Evolutionary conservation across 2,888 invertebrate genomes (phyloP), one percentile per base, ranked within the genome.

Genomic region (Tyria jacobaeae): DNA sequence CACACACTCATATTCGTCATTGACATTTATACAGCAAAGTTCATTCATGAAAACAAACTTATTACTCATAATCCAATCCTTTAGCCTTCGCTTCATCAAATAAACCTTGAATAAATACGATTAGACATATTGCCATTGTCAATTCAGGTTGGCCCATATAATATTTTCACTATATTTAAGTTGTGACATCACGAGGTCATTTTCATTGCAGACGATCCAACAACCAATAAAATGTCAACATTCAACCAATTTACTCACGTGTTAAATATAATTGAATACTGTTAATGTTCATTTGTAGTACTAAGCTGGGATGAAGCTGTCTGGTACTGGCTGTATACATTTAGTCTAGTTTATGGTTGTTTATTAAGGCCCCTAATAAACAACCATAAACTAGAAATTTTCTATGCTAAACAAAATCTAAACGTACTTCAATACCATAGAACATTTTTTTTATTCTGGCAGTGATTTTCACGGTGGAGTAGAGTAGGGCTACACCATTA

Each of bases 181-280:
- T 57, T 73, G 39, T 58, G 63, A 56, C 49, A 57, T 24, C 34
- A 9, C 76, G 72, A 82, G 83, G 83, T 62, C 79, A 70, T 69
- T 68, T 78, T 68, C 70, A 77, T 78, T 80, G 69, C 65, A 68
- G 57, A 31, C 66, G 73, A 70, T 72, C 74, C 70, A 27, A 17
- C 50, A 64, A 60, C 66, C 81, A 79, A 78, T 84, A 74, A 78
- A 75, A 70, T 76, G 73, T 75, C 74, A 79, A 84, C 81, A 80
- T 78, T 75, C 60, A 75, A 66, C 68, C 73, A 73, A 76, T 69
- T 68, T 50, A 44, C 31, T 50, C 56, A 70, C 12, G 39, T 71
- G n/a, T n/a, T n/a, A n/a, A n/a, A 31, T 64, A 64, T 56, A 17
- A 57, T 2, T 60, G 55, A 49, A 49, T 58, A 35, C 24, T 9